A percentile compares a stretch with the other conserved stretches of the same genome.
phyloP scores from a whole-genome alignment of 2,888 invertebrate genomes.

The Harpalus rubripes region DNA sequence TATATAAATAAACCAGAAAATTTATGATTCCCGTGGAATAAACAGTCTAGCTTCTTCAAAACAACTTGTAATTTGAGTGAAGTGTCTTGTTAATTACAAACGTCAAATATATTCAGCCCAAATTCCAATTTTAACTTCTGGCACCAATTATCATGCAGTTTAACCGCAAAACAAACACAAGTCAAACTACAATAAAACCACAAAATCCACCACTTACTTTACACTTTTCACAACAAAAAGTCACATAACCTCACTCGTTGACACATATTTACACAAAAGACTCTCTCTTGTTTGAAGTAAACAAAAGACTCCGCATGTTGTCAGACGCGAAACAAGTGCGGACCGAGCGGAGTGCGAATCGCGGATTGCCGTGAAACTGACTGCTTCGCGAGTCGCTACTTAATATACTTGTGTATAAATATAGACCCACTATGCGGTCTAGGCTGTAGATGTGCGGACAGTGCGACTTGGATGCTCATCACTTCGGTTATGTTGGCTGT shows the following conservation, averaged over 20 bases:
- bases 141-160: conserved; percentile 23
- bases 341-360: conserved; percentile 23
- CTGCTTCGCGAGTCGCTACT: conserved; percentile 31
- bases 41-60: neutral
- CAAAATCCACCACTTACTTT: conserved; percentile 31
- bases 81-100: conserved; percentile 44
- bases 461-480: conserved; percentile 25
- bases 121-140: conserved; percentile 49
- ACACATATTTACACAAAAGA: conserved; percentile 26
- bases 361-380: conserved; percentile 27
- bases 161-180: conserved; percentile 39
- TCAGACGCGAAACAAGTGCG: conserved; percentile 4
- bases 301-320: conserved; percentile 26
- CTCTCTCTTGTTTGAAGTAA: conserved; percentile 13
- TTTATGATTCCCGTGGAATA: neutral
- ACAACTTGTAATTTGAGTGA: conserved; percentile 12
- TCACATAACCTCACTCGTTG: conserved; percentile 10
- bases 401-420: conserved; percentile 59
- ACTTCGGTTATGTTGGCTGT: conserved; percentile 34
- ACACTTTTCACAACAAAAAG: conserved; percentile 13
- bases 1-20: conserved; percentile 22
- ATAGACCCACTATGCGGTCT: conserved; percentile 42
- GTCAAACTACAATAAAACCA: neutral
- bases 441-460: conserved; percentile 41
- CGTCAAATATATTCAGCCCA: conserved; percentile 31